Conservation (phyloP, 2,113 vertebrate genomes). For the Lamprotornis superbus region DNA sequence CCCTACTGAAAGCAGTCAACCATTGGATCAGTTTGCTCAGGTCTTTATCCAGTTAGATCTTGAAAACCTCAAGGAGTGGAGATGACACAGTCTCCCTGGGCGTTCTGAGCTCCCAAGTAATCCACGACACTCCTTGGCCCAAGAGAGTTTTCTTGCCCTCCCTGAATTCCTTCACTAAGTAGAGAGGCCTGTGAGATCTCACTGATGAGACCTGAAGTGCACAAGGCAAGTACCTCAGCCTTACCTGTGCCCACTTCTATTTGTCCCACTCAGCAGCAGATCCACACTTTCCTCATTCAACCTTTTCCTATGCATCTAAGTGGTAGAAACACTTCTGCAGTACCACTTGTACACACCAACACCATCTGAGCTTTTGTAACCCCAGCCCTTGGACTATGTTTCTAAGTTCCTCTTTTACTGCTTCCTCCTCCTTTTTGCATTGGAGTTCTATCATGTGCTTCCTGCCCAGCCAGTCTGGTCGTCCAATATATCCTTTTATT, state of each 20-base stretch:
- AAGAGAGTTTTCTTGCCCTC: neutral
- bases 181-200: neutral
- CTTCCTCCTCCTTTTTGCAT: neutral
- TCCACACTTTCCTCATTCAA: neutral
- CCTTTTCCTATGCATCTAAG: neutral
- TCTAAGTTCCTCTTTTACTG: neutral
- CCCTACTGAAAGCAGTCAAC: neutral
- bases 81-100: neutral
- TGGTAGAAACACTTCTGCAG: neutral
- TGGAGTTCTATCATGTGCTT: neutral
- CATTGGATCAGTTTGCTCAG: neutral
- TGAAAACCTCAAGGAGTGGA: neutral
- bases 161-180: neutral
- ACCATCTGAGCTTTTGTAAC: neutral
- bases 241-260: neutral
- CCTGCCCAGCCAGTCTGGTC: neutral
- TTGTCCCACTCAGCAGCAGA: neutral
- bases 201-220: neutral
- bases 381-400: neutral
- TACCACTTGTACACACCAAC: neutral
- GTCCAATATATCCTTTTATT: neutral
- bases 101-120: neutral
- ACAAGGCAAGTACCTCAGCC: neutral
- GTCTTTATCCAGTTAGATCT: neutral
- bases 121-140: too few relatives aligned